Percentiles rank a stretch among this genome's conserved stretches.
phyloP scores from a whole-genome alignment of 2,888 invertebrate species.

The Leptinotarsa peninsularis region DNA sequence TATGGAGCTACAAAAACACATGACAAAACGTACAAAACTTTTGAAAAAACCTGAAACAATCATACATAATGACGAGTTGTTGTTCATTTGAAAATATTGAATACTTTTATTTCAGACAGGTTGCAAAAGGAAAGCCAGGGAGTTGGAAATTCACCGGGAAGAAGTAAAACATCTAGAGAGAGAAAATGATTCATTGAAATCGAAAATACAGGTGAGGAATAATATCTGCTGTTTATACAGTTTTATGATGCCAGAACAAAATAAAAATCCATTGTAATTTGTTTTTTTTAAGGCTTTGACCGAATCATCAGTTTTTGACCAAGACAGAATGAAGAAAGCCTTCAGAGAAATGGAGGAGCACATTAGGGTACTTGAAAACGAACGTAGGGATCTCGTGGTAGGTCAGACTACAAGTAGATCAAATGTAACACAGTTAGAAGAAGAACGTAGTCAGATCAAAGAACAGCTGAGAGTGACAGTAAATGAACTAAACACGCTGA shows the following conservation, averaged over 20 bases:
- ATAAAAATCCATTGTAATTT: no score
- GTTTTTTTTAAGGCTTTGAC: conserved; percentile 43
- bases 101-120: conserved; percentile 56
- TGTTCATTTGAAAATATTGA: background rate
- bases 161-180: conserved; percentile 72
- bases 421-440: conserved; percentile 69
- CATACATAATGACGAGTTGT: no score
- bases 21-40: no score
- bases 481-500: conserved; percentile 69
- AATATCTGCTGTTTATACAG: background rate
- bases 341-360: conserved; percentile 68
- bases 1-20: no score
- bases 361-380: conserved; percentile 69
- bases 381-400: conserved; percentile 70
- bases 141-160: conserved; percentile 69
- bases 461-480: conserved; percentile 68
- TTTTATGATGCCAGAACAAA: background rate
- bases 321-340: conserved; percentile 67
- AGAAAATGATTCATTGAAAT: conserved; percentile 71
- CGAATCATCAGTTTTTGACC: conserved; percentile 52
- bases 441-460: conserved; percentile 69
- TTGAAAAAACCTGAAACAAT: no score
- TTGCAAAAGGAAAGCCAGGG: conserved; percentile 67
- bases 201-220: conserved; percentile 68
- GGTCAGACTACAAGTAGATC: conserved; percentile 68